These are phyloP conservation scores for Tenodera sinensis DNA, from an alignment of 2,888 invertebrate species.

Conservation along the genomic window DNA sequence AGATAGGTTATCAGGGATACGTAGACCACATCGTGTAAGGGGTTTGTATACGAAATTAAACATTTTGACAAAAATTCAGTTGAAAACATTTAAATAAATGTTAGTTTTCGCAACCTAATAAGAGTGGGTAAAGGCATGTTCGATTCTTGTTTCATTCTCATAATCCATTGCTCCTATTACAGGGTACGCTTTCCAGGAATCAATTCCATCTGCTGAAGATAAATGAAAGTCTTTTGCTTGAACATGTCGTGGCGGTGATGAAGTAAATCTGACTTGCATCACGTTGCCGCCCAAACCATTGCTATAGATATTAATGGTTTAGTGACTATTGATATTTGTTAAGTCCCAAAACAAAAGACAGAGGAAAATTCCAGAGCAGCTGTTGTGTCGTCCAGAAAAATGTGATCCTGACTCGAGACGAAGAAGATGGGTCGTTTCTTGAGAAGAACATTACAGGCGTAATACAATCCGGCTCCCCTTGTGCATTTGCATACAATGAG, in stretches of 20 bases:
- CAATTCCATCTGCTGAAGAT: no score
- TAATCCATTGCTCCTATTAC: no score
- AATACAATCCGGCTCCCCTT: neutral
- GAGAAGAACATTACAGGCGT: neutral
- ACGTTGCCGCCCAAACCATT: neutral
- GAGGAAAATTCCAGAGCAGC: neutral
- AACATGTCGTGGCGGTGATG: neutral
- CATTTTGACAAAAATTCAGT: no score
- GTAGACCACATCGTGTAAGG: no score
- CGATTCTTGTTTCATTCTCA: no score
- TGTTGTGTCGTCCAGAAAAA: neutral
- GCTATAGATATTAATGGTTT: neutral
- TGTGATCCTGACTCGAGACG: neutral
- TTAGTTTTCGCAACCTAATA: no score
- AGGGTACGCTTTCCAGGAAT: no score
- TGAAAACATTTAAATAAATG: no score
- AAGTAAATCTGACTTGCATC: neutral
- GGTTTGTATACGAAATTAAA: no score
- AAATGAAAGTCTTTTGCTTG: no score
- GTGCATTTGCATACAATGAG: conserved; percentile 5
- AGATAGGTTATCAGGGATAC: no score
- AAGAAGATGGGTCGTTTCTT: neutral
- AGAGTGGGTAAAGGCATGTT: no score
- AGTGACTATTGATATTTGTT: neutral
- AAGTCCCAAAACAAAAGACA: neutral